Conservation (phyloP, 2,113 vertebrate genomes). For the Pygoscelis antarcticus region DNA sequence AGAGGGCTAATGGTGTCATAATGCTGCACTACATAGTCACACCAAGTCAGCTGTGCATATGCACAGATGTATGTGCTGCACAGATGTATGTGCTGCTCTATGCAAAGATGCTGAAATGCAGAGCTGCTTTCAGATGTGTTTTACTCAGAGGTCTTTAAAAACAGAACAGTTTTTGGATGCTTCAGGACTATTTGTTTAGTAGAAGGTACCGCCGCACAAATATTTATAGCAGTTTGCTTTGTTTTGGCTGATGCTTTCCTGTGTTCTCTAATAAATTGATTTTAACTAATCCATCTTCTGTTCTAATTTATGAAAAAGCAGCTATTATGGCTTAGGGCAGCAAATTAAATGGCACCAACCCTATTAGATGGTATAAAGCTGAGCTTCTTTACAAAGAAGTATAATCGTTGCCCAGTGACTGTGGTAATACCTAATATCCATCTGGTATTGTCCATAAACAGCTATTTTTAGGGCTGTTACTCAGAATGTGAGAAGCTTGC, state of each 20-base stretch:
- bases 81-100: neutral
- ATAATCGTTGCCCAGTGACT: constrained; percentile 40
- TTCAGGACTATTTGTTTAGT: neutral
- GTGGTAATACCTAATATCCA: constrained; percentile 58
- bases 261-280: constrained; percentile 21
- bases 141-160: constrained; percentile 25
- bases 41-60: neutral
- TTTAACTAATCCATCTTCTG: constrained; percentile 45
- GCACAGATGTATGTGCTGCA: neutral
- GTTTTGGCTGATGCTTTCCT: neutral
- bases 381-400: constrained; percentile 57
- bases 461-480: constrained; percentile 9
- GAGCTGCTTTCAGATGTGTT: constrained; percentile 3
- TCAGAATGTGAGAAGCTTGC: constrained; percentile 1
- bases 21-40: neutral
- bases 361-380: constrained; percentile 26
- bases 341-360: constrained; percentile 43
- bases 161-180: neutral
- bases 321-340: constrained; percentile 22
- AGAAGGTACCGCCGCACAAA: neutral
- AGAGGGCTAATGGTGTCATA: neutral
- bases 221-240: neutral
- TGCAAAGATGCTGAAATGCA: neutral
- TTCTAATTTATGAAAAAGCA: constrained; percentile 69
- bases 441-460: constrained; percentile 47